Percentiles rank a stretch among this genome's conserved stretches.
These are phyloP conservation scores for Tetranychus piercei DNA, from an alignment of 2,888 invertebrate species.

Conservation along the genomic window DNA sequence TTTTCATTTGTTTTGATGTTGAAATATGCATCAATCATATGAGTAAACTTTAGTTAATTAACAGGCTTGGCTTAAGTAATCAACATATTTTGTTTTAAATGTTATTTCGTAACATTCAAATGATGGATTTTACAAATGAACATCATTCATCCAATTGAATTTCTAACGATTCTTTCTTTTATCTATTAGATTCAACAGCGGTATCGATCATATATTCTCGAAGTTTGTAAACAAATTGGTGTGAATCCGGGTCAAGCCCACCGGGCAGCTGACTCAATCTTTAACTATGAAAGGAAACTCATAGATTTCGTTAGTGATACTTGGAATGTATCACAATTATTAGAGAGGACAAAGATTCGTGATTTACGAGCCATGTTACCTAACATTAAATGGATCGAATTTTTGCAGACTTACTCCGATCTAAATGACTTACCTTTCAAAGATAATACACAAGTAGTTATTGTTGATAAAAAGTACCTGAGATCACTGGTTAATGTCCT, in stretches of 20 bases:
- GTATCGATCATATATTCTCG: not conserved
- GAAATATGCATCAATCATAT: too few species aligned
- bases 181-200: not conserved
- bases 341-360: constrained; percentile 17
- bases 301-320: constrained; percentile 35
- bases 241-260: not conserved
- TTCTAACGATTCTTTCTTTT: not conserved
- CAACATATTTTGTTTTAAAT: too few species aligned
- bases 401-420: constrained; percentile 37
- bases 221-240: not conserved
- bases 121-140: too few species aligned
- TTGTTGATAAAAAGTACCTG: constrained; percentile 39
- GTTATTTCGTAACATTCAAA: too few species aligned
- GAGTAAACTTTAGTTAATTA: too few species aligned
- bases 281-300: constrained; percentile 40
- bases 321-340: constrained; percentile 9
- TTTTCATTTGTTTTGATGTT: too few species aligned
- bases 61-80: too few species aligned
- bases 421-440: constrained; percentile 34
- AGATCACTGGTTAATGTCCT: constrained; percentile 38
- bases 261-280: not conserved
- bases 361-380: constrained; percentile 17
- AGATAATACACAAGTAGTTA: constrained; percentile 39
- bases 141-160: too few species aligned
- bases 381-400: constrained; percentile 26